Evolutionary conservation across 2,113 vertebrate genomes (phyloP).

Genomic region (Machaerirhynchus nigripectus): DNA sequence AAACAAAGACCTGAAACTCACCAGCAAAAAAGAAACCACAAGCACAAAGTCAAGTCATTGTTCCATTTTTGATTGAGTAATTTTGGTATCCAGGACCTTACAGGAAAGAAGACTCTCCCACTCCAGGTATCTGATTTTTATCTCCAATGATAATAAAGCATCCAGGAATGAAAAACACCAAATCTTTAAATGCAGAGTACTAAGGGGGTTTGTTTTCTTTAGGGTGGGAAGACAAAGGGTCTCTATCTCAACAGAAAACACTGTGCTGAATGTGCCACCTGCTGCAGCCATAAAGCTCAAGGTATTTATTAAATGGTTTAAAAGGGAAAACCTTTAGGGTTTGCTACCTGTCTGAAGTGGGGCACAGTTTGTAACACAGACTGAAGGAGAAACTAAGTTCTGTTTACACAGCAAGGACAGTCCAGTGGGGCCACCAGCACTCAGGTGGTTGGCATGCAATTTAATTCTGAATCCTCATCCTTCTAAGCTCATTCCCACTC

Average conservation of each 20-base stretch:
- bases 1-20: background rate
- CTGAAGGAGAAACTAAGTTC: background rate
- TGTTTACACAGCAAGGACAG: background rate
- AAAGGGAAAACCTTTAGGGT: background rate
- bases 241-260: background rate
- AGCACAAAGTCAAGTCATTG: background rate
- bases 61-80: background rate
- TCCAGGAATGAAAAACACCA: background rate
- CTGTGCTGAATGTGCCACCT: background rate
- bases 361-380: background rate
- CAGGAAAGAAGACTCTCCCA: background rate
- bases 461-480: background rate
- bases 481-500: background rate
- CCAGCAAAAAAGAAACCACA: background rate
- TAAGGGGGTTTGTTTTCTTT: background rate
- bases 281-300: background rate
- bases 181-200: background rate
- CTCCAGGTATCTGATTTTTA: background rate
- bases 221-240: background rate
- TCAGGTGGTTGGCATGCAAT: rapidly evolving
- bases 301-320: background rate
- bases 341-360: background rate
- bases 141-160: background rate
- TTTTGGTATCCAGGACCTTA: background rate
- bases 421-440: background rate